Base-by-base conservation (phyloP, 2,797 vertebrate species). In the Sebastes steindachneri region DNA sequence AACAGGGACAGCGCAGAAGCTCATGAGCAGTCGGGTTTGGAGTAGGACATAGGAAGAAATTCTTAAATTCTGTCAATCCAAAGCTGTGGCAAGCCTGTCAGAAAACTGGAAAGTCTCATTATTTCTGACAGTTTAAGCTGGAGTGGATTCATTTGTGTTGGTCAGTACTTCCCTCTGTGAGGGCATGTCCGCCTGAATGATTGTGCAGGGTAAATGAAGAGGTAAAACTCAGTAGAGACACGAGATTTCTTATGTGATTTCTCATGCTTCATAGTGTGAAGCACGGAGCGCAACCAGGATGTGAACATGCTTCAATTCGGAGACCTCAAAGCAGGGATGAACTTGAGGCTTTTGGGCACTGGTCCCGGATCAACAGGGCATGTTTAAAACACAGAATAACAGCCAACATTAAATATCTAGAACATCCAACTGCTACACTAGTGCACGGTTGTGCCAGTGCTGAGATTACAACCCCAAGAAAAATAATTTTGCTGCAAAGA, bases 121-220 rank as follows among this genome's bases (percentile, higher is more conserved):
- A 74, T 73, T 76, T 73, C 64, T 74, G 77, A 66, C 70, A 59
- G 63, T 82, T 89, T 83, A 77, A 76, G 75, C 65, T 89, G 15
- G 35, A 62, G 57, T 71, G 78, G 74, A 88, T 88, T 79, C 71
- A 83, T 87, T 87, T 75, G 77, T 80, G 83, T 85, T 76, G 83
- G 80, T 84, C 80, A 75, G 79, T 73, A 53, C 73, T 77, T 80
- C 51, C 29, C 72, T 55, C 57, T 29, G 68, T 68, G 70, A 77
- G 67, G 45, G 9, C 64, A 68, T 73, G 62, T 80, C 65, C 2
- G 58, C 53, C 67, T 85, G 78, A 81, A 33, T 1, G 55, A 2
- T 72, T 63, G 21, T 17, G 72, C 63, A 37, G 69, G 33, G 45
- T 67, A 77, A 82, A 75, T 69, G 25, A 73, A 67, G 85, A 80